These are phyloP conservation scores for Enteromius afrohamiltoni DNA, from an alignment of 2,797 vertebrate species.

Conservation along the genomic window DNA sequence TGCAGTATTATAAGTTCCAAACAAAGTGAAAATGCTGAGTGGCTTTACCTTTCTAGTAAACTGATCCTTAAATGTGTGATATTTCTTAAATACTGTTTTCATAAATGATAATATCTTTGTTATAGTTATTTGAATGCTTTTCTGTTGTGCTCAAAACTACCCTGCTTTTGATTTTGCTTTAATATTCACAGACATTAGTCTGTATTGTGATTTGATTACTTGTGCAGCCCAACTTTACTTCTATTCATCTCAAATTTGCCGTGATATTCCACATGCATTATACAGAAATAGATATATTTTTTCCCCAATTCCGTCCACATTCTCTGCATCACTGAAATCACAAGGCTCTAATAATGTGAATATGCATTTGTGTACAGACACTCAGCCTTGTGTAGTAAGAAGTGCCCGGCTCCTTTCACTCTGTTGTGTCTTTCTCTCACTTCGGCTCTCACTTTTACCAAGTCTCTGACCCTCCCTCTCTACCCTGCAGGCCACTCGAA, in stretches of 20 bases:
- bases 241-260: not conserved
- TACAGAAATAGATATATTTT: too few species aligned
- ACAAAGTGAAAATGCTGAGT: too few species aligned
- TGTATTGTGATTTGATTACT: not conserved
- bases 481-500: conserved; percentile 7
- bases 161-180: not conserved
- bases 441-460: not conserved
- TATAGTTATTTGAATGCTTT: not conserved
- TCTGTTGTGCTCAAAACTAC: not conserved
- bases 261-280: not conserved
- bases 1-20: too few species aligned
- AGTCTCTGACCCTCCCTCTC: conserved; percentile 13
- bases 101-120: not conserved
- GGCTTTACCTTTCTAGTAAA: too few species aligned
- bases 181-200: not conserved
- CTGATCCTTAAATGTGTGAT: too few species aligned
- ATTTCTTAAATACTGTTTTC: not conserved
- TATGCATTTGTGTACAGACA: not conserved
- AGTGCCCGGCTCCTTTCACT: not conserved
- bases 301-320: not conserved
- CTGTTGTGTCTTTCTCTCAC: conserved; percentile 15
- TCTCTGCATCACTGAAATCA: not conserved
- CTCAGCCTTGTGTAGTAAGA: not conserved
- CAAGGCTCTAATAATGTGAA: not conserved
- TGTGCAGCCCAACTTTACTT: too few species aligned